phyloP scores from a whole-genome alignment of 1,140 invertebrate genomes.

The Eriosoma lanigerum region DNA sequence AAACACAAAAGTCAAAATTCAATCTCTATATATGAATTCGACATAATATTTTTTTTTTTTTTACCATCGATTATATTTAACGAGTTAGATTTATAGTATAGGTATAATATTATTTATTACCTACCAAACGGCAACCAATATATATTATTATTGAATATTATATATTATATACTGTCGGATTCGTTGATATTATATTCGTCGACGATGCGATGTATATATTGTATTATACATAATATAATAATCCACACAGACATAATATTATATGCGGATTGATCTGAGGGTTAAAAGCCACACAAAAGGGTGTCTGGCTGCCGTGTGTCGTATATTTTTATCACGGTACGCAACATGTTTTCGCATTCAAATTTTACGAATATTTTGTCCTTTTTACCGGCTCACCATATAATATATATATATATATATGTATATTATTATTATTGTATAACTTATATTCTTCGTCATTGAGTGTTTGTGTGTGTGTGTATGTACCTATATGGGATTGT shows the following conservation, averaged over 20 bases:
- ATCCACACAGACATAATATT: background rate
- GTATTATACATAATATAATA: background rate
- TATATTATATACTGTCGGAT: too few species aligned
- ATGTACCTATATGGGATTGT: conserved; percentile 1
- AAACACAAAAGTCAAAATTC: too few species aligned
- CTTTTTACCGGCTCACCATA: background rate
- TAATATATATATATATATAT: background rate
- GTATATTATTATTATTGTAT: background rate
- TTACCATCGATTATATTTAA: too few species aligned
- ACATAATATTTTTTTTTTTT: too few species aligned
- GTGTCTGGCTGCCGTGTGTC: conserved; percentile 22
- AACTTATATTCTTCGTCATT: background rate
- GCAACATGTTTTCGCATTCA: conserved; percentile 37
- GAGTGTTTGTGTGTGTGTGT: too few species aligned
- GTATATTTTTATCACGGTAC: conserved; percentile 18
- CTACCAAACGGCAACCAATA: too few species aligned
- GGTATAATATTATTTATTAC: too few species aligned
- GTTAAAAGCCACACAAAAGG: conserved; percentile 10
- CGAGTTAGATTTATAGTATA: too few species aligned
- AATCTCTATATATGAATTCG: too few species aligned
- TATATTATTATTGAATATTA: too few species aligned
- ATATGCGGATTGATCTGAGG: background rate
- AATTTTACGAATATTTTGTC: conserved; percentile 24
- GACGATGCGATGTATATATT: background rate
- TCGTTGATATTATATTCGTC: background rate